Evolutionary conservation across 1,140 invertebrate genomes (phyloP).

Genomic region (Drosophila rhopaloa): DNA sequence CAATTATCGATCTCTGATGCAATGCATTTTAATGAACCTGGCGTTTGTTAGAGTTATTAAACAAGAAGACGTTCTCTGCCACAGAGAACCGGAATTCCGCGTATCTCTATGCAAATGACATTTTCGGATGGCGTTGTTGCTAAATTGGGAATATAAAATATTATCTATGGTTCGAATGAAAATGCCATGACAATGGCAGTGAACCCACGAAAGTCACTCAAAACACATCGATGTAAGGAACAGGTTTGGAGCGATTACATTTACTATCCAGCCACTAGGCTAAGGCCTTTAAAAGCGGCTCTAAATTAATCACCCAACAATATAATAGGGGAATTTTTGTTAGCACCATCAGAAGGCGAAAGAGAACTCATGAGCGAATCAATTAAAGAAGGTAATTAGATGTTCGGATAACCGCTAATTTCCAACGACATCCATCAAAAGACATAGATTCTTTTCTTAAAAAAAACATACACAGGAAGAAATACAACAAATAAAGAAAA

Average conservation of each 20-base stretch:
- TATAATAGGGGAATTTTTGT: conserved; percentile 39
- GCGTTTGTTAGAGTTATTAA: conserved; percentile 8
- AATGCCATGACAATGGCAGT: conserved; percentile 39
- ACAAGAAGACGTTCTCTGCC: conserved; percentile 10
- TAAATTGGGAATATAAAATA: conserved; percentile 29
- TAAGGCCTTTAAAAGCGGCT: conserved; percentile 35
- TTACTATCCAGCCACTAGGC: conserved; percentile 25
- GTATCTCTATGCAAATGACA: conserved; percentile 35
- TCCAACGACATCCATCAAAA: conserved; percentile 43
- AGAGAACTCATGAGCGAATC: conserved; percentile 38
- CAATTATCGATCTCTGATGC: conserved; percentile 33
- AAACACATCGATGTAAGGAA: conserved; percentile 44
- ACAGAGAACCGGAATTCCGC: conserved; percentile 34
- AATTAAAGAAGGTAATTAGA: conserved; percentile 59
- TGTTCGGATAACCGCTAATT: conserved; percentile 43
- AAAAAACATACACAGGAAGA: conserved; percentile 21
- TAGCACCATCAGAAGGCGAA: conserved; percentile 15
- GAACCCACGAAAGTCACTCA: conserved; percentile 28
- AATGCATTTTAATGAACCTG: conserved; percentile 47
- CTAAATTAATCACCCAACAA: conserved; percentile 58
- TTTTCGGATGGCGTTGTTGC: conserved; percentile 12
- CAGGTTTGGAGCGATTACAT: conserved; percentile 54
- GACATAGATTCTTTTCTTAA: conserved; percentile 14
- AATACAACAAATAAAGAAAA: neutral
- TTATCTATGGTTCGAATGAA: conserved; percentile 24